Base-by-base conservation (phyloP, 37 sponge, comb jelly and placozoan species). In the Bolinopsis microptera region DNA sequence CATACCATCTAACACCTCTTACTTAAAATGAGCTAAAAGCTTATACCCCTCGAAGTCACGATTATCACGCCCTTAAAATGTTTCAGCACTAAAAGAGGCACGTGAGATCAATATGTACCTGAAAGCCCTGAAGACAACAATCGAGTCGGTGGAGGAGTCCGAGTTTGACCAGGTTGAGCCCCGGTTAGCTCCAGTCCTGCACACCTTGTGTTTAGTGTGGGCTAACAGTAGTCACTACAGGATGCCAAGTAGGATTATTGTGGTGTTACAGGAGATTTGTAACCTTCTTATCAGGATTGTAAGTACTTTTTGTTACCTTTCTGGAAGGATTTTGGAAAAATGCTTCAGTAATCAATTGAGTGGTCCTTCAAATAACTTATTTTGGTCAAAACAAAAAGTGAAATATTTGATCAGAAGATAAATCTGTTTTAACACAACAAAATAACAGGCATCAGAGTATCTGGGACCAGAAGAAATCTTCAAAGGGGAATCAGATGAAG, bases 251-350 rank as follows among this genome's bases (percentile, higher is more conserved):
- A 83, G 97, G 23, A 83, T 98, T 30, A 95, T 98, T 3, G 95
- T 97, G 26, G 94, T 98, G 0, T 94, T 98, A 18, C 97, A 97
- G 74, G 99, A 98, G 93, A 38, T 97, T 0, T 94, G 96, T 48
- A 98, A 98, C 93, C 93, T 95, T 33, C 39, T 98, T 92, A 96
- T 98, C 76, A 95, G 96, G 34, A 38, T 97, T 92, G 97, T 97
- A 90, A 68, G 95, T 61, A 88, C n/a, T n/a, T n/a, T n/a, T n/a
- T n/a, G n/a, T n/a, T n/a, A n/a, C n/a, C n/a, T n/a, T n/a, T n/a
- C n/a, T n/a, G n/a, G n/a, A n/a, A n/a, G n/a, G n/a, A n/a, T n/a
- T n/a, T n/a, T n/a, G n/a, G n/a, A n/a, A n/a, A n/a, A n/a, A n/a
- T n/a, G n/a, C n/a, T n/a, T n/a, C n/a, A n/a, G n/a, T n/a, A n/a